Conservation (phyloP, 2,888 invertebrate species). For the Tortrix viridana region DNA sequence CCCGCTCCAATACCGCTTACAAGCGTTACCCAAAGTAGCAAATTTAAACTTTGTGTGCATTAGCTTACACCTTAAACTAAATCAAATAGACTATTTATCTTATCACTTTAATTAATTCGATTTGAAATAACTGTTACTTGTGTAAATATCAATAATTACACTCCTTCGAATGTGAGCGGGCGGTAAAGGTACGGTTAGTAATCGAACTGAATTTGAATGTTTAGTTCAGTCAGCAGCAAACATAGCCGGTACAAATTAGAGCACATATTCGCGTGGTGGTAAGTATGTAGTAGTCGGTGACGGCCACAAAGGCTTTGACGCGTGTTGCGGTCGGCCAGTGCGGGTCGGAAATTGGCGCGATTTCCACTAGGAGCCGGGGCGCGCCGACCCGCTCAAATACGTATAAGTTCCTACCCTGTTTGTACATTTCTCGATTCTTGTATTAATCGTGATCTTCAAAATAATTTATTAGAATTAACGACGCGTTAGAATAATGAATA, state of each 20-base stretch:
- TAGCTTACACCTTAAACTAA: too few relatives aligned
- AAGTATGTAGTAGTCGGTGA: constrained; percentile 59
- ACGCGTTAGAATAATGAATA: too few relatives aligned
- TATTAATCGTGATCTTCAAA: too few relatives aligned
- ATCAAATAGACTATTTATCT: too few relatives aligned
- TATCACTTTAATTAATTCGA: too few relatives aligned
- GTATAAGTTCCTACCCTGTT: constrained; percentile 26
- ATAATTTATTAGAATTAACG: too few relatives aligned
- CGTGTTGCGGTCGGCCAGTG: constrained; percentile 73
- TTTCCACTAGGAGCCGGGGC: constrained; percentile 64
- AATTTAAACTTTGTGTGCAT: not conserved
- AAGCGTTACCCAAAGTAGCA: not conserved
- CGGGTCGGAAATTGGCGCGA: constrained; percentile 77
- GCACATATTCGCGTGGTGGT: constrained; percentile 55
- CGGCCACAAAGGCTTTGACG: constrained; percentile 77
- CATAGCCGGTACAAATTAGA: constrained; percentile 47
- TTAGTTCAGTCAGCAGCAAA: constrained; percentile 39
- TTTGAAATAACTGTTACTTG: too few relatives aligned
- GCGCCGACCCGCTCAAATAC: constrained; percentile 36
- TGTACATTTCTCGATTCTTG: not conserved
- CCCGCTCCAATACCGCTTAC: constrained; percentile 8
- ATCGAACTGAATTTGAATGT: constrained; percentile 34
- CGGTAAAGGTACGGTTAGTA: constrained; percentile 28
- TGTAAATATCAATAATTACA: too few relatives aligned
- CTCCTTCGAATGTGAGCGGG: not conserved